Conservation (phyloP, 1,140 invertebrate genomes). For the Lordiphosa clarofinis region DNA sequence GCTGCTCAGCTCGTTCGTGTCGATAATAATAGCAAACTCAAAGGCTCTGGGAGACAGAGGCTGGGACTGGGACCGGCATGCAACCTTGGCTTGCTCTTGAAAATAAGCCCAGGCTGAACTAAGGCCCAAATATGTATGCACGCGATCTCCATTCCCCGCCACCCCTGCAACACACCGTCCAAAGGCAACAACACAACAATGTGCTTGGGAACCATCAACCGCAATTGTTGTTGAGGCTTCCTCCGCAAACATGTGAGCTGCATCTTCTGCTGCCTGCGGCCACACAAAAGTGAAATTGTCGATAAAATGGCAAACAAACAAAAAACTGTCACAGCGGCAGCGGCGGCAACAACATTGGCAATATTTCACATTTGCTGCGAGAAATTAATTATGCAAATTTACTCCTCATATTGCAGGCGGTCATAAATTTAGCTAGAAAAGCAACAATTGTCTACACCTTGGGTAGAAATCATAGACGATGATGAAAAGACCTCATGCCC, state of each 20-base stretch:
- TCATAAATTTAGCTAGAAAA: background rate
- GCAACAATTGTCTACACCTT: no score
- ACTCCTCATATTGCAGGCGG: conserved; percentile 44
- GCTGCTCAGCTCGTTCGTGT: conserved; percentile 44
- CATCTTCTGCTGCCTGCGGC: conserved; percentile 35
- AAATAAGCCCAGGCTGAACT: conserved; percentile 19
- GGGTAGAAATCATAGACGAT: no score
- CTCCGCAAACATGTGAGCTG: conserved; percentile 11
- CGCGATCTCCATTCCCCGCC: conserved; percentile 36
- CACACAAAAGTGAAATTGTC: conserved; percentile 71
- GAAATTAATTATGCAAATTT: conserved; percentile 56
- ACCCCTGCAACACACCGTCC: no score
- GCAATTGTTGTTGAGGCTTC: conserved; percentile 44
- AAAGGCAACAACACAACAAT: conserved; percentile 29
- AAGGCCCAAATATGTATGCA: conserved; percentile 39
- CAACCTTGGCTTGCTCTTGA: conserved; percentile 73
- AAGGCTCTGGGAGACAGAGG: conserved; percentile 9
- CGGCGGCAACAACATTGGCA: conserved; percentile 4
- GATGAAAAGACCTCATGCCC: no score
- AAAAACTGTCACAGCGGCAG: conserved; percentile 31
- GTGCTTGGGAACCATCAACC: conserved; percentile 62
- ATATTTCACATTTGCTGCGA: conserved; percentile 44
- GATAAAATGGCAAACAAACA: conserved; percentile 35
- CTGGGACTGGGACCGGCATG: conserved; percentile 14
- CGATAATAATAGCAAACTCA: conserved; percentile 58